Base-by-base conservation (phyloP, 2,797 vertebrate species). In the Crax fasciolata region DNA sequence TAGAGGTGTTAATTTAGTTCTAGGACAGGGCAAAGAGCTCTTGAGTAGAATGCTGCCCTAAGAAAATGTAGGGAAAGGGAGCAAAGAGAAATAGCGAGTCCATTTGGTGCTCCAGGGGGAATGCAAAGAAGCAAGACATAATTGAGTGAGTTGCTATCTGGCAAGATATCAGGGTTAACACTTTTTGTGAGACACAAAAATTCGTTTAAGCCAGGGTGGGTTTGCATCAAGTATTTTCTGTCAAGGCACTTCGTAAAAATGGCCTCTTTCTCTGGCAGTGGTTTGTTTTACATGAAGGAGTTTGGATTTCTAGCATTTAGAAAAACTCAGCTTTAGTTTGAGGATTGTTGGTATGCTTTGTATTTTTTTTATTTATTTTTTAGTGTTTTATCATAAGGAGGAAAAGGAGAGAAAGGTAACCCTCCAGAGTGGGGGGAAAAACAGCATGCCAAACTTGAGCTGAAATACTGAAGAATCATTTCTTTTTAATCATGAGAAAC, bases 151-250 rank as follows among this genome's bases (percentile, higher is more conserved):
- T 13, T 86, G 54, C 9, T 93, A 44, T 63, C 66, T 88, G 73
- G 72, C 17, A 30, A 59, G 73, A 23, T 59, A 63, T 82, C 73
- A 84, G 88, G 55, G 80, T 93, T 88, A 84, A 84, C 16, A 5
- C 51, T 93, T 19, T 62, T 89, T 10, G 11, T 51, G 76, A 86
- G 48, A n/a, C 13, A 10, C 30, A 67, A 24, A 49, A 84, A 2
- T 11, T 41, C 35, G 66, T 70, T 67, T 74, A 10, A 88, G 63
- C 48, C 67, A 67, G 23, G 32, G 46, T 24, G 78, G 73, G 80
- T 44, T 91, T 96, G 75, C 41, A 57, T 79, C 57, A 80, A 87
- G 65, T 27, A 17, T n/a, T 71, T 90, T 27, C 62, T 52, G 61
- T 61, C 9, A 12, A n/a, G 70, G 24, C 32, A n/a, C 48, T 78